phyloP scores from a whole-genome alignment of 2,888 invertebrate genomes.

The Trileptium ribeirensis region DNA sequence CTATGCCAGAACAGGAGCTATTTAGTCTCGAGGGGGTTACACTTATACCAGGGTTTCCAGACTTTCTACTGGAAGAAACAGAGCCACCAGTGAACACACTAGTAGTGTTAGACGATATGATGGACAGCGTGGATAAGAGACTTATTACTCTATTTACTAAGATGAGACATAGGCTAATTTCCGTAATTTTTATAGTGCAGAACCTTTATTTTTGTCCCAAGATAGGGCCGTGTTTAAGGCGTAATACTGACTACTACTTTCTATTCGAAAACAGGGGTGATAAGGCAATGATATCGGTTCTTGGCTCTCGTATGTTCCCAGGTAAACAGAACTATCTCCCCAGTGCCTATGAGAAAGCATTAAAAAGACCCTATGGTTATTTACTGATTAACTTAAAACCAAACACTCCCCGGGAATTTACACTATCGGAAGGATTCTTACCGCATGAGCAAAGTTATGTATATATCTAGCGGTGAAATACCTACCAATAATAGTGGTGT shows the following conservation, averaged over 20 bases:
- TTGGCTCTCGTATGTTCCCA: not conserved
- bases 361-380: slow-evolving; percentile 3
- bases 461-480: no score
- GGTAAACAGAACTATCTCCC: not conserved
- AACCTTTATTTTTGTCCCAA: not conserved
- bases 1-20: not conserved
- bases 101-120: slow-evolving; percentile 1
- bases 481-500: no score
- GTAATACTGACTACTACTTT: not conserved
- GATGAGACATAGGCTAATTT: not conserved
- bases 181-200: not conserved
- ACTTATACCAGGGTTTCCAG: not conserved
- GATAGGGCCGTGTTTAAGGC: not conserved
- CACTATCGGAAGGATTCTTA: not conserved
- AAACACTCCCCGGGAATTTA: not conserved
- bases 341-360: not conserved
- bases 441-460: not conserved
- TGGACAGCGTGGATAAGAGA: not conserved
- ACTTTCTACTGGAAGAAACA: not conserved
- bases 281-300: not conserved
- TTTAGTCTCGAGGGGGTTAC: not conserved
- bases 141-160: not conserved
- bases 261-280: not conserved
- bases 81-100: not conserved
- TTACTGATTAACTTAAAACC: not conserved